phyloP scores from a whole-genome alignment of 2,113 vertebrate genomes.

The Thunnus thynnus region DNA sequence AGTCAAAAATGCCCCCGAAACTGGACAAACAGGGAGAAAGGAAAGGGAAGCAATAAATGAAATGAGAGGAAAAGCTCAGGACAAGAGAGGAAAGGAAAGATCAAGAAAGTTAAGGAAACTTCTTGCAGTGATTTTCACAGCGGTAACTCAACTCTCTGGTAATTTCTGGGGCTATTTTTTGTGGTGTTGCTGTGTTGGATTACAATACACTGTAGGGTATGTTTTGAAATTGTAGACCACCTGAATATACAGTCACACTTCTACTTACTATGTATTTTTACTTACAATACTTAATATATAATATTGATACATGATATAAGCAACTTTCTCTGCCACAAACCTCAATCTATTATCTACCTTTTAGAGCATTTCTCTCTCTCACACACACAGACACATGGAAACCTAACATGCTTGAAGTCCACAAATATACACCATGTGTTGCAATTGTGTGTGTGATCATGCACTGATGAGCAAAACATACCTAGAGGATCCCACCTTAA shows the following conservation, averaged over 20 bases:
- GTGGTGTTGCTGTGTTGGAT: background rate
- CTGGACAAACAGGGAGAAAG: no score
- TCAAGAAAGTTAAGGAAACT: no score
- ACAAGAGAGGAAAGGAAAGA: no score
- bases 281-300: background rate
- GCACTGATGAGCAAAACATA: slow-evolving; percentile 37
- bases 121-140: no score
- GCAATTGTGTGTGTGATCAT: slow-evolving; percentile 47
- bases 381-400: background rate
- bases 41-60: no score
- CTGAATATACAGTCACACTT: no score
- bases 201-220: background rate
- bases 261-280: background rate
- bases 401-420: slow-evolving; percentile 21
- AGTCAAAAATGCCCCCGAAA: no score
- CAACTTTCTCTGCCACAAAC: background rate
- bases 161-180: background rate
- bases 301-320: background rate
- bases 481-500: slow-evolving; percentile 48
- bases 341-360: background rate
- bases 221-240: no score
- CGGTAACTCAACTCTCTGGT: background rate
- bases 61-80: no score
- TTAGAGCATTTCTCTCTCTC: background rate
- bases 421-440: slow-evolving; percentile 55